Evolutionary conservation across 64 coral and sea anemone genomes (phyloP), one percentile per base, ranked within the genome.

Genomic region (Actinia equina): DNA sequence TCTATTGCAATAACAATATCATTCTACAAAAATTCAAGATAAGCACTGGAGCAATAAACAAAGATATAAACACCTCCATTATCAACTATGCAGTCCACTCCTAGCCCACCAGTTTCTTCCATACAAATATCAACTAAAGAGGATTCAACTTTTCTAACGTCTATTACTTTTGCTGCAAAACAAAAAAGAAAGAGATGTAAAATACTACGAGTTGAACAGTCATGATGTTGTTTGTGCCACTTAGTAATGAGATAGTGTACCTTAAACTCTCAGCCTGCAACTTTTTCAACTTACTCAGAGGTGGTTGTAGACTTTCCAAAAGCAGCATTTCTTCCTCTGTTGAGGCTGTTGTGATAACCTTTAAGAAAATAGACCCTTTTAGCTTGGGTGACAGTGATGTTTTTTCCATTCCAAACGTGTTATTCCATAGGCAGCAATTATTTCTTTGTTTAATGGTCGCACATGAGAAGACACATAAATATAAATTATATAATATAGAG

Each of bases 61-160:
- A 1, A 41, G 69, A 8, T 23, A 30, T 41, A 22, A 20, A 65
- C 83, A 99, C 97, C 97, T 93, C 96, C 96, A 93, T 93, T 95
- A 71, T 99, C 96, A 88, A 99, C 86, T 86, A 99, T 85, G 54
- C 96, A 98, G 57, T 98, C 97, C 25, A 99, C 87, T 54, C 97
- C 97, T 67, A 92, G 85, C 14, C 97, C 97, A 63, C 90, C 97
- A 71, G 97, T 99, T 83, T 99, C 97, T 70, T 95, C 91, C 88
- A 95, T 78, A 59, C 97, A 99, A 37, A 91, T 84, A 77, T 93
- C 97, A 27, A 95, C 52, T 41, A 99, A 57, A 19, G 89, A 89
- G 77, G 77, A 86, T 88, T 92, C 91, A 45, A 37, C 80, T 83
- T 91, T 95, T 74, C 84, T 92, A n/a, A 93, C 85, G 82, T 99